Percentiles rank a stretch among this genome's conserved stretches.
Conservation (phyloP, 2,797 vertebrate species). For the Melanotaenia pygmaea region DNA sequence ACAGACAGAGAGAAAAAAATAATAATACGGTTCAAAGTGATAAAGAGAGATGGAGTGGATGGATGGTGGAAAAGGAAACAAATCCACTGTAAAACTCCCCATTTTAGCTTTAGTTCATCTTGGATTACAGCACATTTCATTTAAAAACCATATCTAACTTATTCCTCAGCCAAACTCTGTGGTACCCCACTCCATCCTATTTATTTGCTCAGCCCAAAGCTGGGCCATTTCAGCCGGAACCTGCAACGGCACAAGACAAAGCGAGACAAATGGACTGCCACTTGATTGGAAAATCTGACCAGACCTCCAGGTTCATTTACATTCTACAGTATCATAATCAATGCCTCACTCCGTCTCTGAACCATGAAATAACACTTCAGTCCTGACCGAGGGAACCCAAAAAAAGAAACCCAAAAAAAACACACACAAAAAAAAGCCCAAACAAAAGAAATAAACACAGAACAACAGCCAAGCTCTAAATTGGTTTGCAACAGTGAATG, state of each 20-base stretch:
- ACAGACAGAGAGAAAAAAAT: background rate
- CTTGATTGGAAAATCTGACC: conserved; percentile 43
- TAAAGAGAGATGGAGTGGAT: background rate
- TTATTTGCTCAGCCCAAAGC: conserved; percentile 30
- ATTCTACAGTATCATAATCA: conserved; percentile 47
- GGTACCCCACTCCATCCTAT: conserved; percentile 26
- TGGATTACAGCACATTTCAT: conserved; percentile 10
- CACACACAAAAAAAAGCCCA: no score
- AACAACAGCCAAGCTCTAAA: conserved; percentile 26
- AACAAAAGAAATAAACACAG: conserved; percentile 2
- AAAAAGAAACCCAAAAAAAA: conserved; percentile 2
- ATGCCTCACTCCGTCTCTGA: conserved; percentile 29
- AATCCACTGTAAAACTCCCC: background rate
- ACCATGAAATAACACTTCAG: conserved; percentile 55
- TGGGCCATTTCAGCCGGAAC: conserved; percentile 28
- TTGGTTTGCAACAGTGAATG: conserved; percentile 23
- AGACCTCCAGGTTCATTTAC: conserved; percentile 39
- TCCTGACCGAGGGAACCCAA: conserved; percentile 34
- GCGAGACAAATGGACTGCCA: conserved; percentile 36
- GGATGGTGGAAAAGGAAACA: conserved; percentile 1
- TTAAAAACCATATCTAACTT: conserved; percentile 22
- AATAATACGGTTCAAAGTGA: background rate
- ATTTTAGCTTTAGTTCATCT: conserved; percentile 8
- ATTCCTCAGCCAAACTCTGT: conserved; percentile 5
- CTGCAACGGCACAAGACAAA: conserved; percentile 34